These are phyloP conservation scores for Araneus ventricosus DNA, from an alignment of 1,140 invertebrate species.

Conservation along the genomic window DNA sequence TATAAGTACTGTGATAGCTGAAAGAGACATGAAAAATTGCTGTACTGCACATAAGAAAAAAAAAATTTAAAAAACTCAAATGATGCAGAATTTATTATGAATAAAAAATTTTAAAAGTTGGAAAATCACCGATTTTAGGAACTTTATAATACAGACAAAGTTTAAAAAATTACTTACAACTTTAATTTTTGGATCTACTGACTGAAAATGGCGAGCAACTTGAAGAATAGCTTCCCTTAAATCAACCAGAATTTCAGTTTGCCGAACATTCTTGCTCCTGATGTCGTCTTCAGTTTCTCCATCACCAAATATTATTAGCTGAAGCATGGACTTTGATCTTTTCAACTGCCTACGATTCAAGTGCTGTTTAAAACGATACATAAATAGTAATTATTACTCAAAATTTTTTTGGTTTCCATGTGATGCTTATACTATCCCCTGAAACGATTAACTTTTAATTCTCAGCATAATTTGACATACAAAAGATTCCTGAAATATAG, in stretches of 20 bases:
- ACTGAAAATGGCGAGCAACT: slow-evolving; percentile 78
- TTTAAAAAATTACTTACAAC: slow-evolving; percentile 65
- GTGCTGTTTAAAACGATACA: slow-evolving; percentile 78
- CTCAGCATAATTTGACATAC: too few species aligned
- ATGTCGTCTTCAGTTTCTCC: slow-evolving; percentile 87
- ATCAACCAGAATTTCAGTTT: slow-evolving; percentile 97
- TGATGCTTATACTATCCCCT: too few species aligned
- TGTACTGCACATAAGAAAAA: too few species aligned
- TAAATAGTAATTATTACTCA: background rate
- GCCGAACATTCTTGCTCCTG: slow-evolving; percentile 97
- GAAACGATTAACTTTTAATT: too few species aligned
- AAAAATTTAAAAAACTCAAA: too few species aligned
- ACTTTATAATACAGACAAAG: too few species aligned
- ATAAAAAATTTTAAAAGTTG: too few species aligned
- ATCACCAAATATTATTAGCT: slow-evolving; percentile 92
- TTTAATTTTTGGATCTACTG: slow-evolving; percentile 80
- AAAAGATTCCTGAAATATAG: too few species aligned
- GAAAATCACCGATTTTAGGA: too few species aligned
- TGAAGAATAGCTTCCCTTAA: slow-evolving; percentile 94
- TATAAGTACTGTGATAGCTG: too few species aligned
- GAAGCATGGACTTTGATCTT: slow-evolving; percentile 93
- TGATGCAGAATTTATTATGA: too few species aligned
- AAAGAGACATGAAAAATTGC: too few species aligned
- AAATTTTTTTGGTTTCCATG: background rate
- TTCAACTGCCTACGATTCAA: slow-evolving; percentile 89